phyloP scores from a whole-genome alignment of 2,113 vertebrate genomes.

The Boulengeromyrus knoepffleri region DNA sequence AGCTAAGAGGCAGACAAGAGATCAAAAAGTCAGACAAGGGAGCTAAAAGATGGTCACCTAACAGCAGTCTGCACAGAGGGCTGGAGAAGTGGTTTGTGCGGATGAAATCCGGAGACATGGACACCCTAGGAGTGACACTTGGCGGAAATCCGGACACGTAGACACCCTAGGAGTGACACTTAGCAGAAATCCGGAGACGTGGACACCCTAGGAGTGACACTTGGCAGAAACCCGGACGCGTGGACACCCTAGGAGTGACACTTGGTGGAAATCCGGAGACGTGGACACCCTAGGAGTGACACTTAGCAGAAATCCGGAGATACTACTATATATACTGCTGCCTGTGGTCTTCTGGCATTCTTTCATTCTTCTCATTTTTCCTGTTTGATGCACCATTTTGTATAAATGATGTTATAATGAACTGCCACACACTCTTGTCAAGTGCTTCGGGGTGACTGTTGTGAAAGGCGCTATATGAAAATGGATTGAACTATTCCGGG shows the following conservation, averaged over 20 bases:
- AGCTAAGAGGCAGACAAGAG: neutral
- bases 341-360: neutral
- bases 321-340: neutral
- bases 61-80: neutral
- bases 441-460: neutral
- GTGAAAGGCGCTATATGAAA: neutral
- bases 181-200: rapidly evolving
- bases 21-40: neutral
- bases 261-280: rapidly evolving
- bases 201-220: neutral
- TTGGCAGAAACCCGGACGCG: rapidly evolving
- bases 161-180: too few relatives aligned
- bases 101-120: neutral
- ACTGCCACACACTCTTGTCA: neutral
- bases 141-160: too few relatives aligned
- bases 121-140: neutral
- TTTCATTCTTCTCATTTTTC: neutral
- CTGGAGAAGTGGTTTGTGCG: neutral
- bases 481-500: neutral
- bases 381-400: neutral
- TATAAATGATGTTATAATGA: neutral
- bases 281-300: neutral
- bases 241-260: neutral
- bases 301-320: neutral
- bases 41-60: neutral